A percentile compares a stretch with the other conserved stretches of the same genome.
Evolutionary conservation across 1,140 invertebrate species (phyloP).

Genomic region (Tribolium madens): DNA sequence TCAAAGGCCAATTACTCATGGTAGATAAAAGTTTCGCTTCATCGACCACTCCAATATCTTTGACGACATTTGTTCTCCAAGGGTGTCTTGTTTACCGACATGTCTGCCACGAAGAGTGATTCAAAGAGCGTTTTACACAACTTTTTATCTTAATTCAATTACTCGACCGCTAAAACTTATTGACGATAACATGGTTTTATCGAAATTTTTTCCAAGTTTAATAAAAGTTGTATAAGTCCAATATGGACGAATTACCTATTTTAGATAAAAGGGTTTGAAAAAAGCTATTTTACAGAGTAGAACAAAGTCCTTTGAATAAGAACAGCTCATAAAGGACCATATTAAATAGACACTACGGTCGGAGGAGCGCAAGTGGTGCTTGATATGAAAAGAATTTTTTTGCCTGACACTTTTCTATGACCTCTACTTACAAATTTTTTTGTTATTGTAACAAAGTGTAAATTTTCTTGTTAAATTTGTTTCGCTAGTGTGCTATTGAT

Average conservation of each 20-base stretch:
- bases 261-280: background rate
- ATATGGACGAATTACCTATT: background rate
- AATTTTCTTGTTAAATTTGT: background rate
- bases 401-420: background rate
- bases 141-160: background rate
- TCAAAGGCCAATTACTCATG: conserved; percentile 36
- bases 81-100: conserved; percentile 19
- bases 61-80: conserved; percentile 15
- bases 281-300: conserved; percentile 8
- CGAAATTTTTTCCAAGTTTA: background rate
- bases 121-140: background rate
- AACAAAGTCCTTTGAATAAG: conserved; percentile 17
- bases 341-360: conserved; percentile 8
- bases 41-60: conserved; percentile 29
- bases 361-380: conserved; percentile 3
- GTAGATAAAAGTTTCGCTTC: conserved; percentile 32
- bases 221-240: background rate
- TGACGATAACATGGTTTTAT: background rate
- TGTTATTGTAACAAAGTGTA: background rate
- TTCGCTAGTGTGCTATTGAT: background rate
- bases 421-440: background rate
- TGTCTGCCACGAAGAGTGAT: conserved; percentile 2
- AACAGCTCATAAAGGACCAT: conserved; percentile 8
- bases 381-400: background rate
- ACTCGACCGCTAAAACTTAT: background rate